Percentiles rank a stretch among this genome's conserved stretches.
phyloP scores from a whole-genome alignment of 2,797 vertebrate species.

The Apogon hyalosoma region DNA sequence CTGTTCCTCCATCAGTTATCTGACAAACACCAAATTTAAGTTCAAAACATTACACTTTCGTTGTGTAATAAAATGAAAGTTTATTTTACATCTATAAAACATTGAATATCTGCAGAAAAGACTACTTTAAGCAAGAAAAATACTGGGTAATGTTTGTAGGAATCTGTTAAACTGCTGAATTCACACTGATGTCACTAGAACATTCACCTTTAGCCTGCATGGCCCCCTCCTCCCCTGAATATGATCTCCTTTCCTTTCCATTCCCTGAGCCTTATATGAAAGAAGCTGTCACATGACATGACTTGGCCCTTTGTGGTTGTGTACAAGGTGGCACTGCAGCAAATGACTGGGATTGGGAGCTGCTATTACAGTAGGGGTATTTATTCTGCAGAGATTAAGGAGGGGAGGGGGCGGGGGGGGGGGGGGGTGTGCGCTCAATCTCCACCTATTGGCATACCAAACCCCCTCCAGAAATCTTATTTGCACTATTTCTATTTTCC shows the following conservation, averaged over 20 bases:
- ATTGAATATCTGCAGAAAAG: not conserved
- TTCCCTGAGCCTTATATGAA: slow-evolving; percentile 66
- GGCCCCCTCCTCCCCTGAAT: slow-evolving; percentile 37
- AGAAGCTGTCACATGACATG: slow-evolving; percentile 75
- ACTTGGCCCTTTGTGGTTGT: slow-evolving; percentile 74
- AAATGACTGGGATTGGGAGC: slow-evolving; percentile 77
- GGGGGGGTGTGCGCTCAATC: too few species aligned
- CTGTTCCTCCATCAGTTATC: not conserved
- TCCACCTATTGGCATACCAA: slow-evolving; percentile 21
- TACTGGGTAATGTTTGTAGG: slow-evolving; percentile 17
- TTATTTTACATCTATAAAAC: not conserved
- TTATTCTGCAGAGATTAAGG: slow-evolving; percentile 81
- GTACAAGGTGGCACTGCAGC: slow-evolving; percentile 61
- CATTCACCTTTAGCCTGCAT: slow-evolving; percentile 65
- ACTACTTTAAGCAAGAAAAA: slow-evolving; percentile 10
- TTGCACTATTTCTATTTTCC: slow-evolving; percentile 42
- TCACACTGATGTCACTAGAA: slow-evolving; percentile 38
- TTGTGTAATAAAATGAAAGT: not conserved
- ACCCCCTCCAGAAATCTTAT: slow-evolving; percentile 8
- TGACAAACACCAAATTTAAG: not conserved
- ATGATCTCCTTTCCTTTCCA: slow-evolving; percentile 70
- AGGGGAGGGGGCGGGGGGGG: slow-evolving; percentile 10
- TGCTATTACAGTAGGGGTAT: slow-evolving; percentile 82
- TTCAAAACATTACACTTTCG: not conserved
- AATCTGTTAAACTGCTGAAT: slow-evolving; percentile 23